Evolutionary conservation across 30 jellyfish, hydroid and myxozoan genomes (phyloP), one percentile per base, ranked within the genome.

Genomic region (Chrysaora quinquecirrha): DNA sequence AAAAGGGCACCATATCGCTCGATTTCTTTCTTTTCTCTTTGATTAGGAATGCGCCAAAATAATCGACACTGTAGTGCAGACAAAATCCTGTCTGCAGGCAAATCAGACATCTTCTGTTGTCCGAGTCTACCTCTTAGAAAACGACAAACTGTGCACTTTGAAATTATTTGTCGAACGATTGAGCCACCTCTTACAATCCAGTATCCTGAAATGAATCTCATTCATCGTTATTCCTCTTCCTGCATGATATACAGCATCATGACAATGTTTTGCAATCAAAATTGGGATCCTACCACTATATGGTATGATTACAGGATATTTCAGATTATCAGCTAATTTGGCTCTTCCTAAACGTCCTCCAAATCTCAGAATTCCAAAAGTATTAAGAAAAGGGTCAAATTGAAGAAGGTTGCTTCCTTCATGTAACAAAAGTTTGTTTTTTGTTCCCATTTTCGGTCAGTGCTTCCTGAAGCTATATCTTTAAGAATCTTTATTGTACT

Each of bases 1-100:
- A 82, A 82, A 54, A 82, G 69, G 30, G 63, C 47, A 24, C 93
- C 87, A 49, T 82, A 82, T 19, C 93, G 80, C 38, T 82, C 70
- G 4, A 82, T 54, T 14, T 33, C 87, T 32, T 64, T 29, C 76
- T 33, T 43, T 50, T 34, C 66, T 67, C 79, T 28, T 82, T 68
- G 30, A 69, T 66, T 20, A 10, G 19, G 71, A 82, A 70, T 6
- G 85, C 87, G 28, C 86, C 86, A 62, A 80, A 82, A 48, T 31
- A 82, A 27, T 68, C 93, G 20, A 70, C 93, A 10, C 87, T 79
- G 43, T 76, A 80, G 49, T 52, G 30, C 75, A 4, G 34, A 11
- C 20, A 12, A 27, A 21, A 52, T 27, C 27, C 90, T 34, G 65
- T 67, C 75, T 29, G 31, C 48, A 27, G 90, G 90, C 31, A 80